Evolutionary conservation across 2,113 vertebrate species (phyloP).

Genomic region (Anthoscopus minutus): DNA sequence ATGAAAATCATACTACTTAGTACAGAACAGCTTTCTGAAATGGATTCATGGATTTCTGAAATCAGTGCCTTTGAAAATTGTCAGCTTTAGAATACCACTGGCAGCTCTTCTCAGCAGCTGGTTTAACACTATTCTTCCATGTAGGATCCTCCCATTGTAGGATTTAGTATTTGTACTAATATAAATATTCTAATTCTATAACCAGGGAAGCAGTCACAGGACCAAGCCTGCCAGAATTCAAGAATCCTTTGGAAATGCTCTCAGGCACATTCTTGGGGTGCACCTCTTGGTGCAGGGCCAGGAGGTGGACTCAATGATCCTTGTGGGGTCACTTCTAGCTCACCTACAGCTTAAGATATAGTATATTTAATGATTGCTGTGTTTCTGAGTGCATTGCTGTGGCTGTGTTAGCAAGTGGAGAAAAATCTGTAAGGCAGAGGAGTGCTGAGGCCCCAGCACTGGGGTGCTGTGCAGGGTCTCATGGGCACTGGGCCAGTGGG

Average conservation of each 20-base stretch:
- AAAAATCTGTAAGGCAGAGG: background rate
- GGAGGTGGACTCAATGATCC: background rate
- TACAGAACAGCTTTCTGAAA: background rate
- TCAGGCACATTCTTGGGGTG: background rate
- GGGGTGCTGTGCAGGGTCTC: background rate
- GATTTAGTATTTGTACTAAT: background rate
- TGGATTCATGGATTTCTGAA: background rate
- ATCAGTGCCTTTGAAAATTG: background rate
- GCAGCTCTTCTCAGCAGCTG: background rate
- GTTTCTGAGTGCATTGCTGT: background rate
- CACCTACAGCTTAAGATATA: background rate
- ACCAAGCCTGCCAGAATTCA: background rate
- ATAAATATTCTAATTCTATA: background rate
- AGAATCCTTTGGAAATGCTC: background rate
- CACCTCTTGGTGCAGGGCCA: no score
- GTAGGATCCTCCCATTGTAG: background rate
- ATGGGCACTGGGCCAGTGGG: accelerated
- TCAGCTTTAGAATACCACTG: background rate
- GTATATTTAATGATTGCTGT: background rate
- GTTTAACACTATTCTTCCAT: background rate
- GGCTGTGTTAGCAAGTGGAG: background rate
- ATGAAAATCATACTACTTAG: background rate
- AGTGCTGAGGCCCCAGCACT: background rate
- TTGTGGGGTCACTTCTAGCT: background rate
- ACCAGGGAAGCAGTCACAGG: background rate